phyloP scores from a whole-genome alignment of 2,888 invertebrate genomes.

The Azorinus chamasolen region DNA sequence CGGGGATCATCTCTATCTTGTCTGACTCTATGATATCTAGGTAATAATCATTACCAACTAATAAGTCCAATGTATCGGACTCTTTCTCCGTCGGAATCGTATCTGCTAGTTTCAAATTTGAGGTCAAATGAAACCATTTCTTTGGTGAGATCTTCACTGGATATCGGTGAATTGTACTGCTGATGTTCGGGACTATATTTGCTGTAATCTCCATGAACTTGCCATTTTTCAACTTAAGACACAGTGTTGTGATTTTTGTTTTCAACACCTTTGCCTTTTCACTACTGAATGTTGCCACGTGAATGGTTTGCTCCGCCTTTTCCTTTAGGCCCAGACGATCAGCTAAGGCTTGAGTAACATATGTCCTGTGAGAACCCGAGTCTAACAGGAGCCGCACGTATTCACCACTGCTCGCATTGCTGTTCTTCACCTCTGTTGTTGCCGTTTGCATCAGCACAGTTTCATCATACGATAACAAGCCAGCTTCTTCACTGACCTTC shows the following conservation, averaged over 20 bases:
- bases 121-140: slow-evolving; percentile 1
- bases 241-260: slow-evolving; percentile 19
- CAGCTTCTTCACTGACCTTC: too few relatives aligned
- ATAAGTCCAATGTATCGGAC: slow-evolving; percentile 10
- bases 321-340: neutral
- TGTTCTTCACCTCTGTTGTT: slow-evolving; percentile 5
- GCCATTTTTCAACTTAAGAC: slow-evolving; percentile 20
- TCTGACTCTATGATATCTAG: slow-evolving; percentile 18
- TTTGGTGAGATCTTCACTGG: neutral
- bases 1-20: slow-evolving; percentile 18
- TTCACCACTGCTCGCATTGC: neutral
- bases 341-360: too few relatives aligned
- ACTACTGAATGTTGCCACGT: slow-evolving; percentile 32
- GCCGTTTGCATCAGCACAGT: slow-evolving; percentile 20
- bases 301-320: slow-evolving; percentile 21
- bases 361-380: neutral
- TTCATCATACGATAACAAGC: neutral
- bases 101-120: slow-evolving; percentile 21
- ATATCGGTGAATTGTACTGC: slow-evolving; percentile 17
- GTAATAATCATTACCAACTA: slow-evolving; percentile 36
- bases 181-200: slow-evolving; percentile 32
- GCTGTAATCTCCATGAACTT: slow-evolving; percentile 16
- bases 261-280: slow-evolving; percentile 18
- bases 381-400: slow-evolving; percentile 26
- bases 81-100: slow-evolving; percentile 8